Base-by-base conservation (phyloP, 2,888 invertebrate genomes). In the Zhuqinia jingwanae region DNA sequence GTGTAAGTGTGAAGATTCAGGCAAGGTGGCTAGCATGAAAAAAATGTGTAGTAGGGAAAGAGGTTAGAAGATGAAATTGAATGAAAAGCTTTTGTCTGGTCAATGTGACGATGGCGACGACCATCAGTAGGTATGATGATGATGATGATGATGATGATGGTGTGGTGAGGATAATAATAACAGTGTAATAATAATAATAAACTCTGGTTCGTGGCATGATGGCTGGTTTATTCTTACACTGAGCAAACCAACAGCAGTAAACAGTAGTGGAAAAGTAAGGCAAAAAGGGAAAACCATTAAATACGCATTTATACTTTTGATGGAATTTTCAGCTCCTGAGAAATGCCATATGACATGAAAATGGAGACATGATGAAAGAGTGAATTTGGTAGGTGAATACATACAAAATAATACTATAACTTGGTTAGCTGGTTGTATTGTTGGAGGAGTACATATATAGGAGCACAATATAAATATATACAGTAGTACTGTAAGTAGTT, bases 341-440 rank as follows among this genome's bases (percentile, higher is more conserved):
- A 84, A 68, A 84, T 68, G 77, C 84, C 84, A 84, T 53, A 76
- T 84, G 84, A 84, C 84, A 77, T 45, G 60, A 45, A 68, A 78
- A 78, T 77, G 84, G 77, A 84, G 84, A 84, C 84, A 84, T 81
- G 53, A 27, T 42, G 27, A 30, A 27, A 22, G 20, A 25, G 20
- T 70, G 47, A 47, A 47, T 22, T 70, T 45, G 70, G 47, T n/a
- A n/a, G n/a, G n/a, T n/a, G n/a, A n/a, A n/a, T n/a, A n/a, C n/a
- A n/a, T n/a, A n/a, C n/a, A n/a, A n/a, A n/a, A n/a, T n/a, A n/a
- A n/a, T n/a, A n/a, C n/a, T n/a, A n/a, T n/a, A n/a, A n/a, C n/a
- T n/a, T n/a, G n/a, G n/a, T n/a, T n/a, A n/a, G n/a, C n/a, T n/a
- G n/a, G n/a, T n/a, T n/a, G n/a, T n/a, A n/a, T n/a, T n/a, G n/a